Percentiles rank a stretch among this genome's conserved stretches.
Conservation (phyloP, 2,888 invertebrate species). For the Dicyrtomina minuta region DNA sequence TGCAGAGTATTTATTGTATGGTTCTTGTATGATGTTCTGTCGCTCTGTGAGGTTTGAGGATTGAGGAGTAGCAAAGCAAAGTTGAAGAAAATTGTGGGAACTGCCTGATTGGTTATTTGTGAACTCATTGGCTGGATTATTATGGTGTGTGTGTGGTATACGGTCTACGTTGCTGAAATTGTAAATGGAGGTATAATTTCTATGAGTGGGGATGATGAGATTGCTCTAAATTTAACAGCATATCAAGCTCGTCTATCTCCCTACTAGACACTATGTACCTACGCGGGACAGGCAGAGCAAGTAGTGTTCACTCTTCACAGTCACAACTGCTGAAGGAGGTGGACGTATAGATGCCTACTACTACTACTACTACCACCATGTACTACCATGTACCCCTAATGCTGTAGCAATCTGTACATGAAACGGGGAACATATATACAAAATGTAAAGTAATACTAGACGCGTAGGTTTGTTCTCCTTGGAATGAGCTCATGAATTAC, state of each 20-base stretch:
- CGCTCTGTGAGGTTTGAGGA: neutral
- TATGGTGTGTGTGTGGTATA: neutral
- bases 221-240: conserved; percentile 8
- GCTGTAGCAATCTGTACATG: too few relatives aligned
- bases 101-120: conserved; percentile 18
- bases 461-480: conserved; percentile 14
- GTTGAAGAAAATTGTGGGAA: conserved; percentile 21
- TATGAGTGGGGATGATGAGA: conserved; percentile 26
- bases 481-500: conserved; percentile 38
- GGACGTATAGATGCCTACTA: too few relatives aligned
- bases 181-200: conserved; percentile 29
- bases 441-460: conserved; percentile 18
- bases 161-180: conserved; percentile 10
- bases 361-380: too few relatives aligned
- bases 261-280: neutral
- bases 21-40: too few relatives aligned
- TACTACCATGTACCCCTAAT: too few relatives aligned
- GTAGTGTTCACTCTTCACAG: too few relatives aligned
- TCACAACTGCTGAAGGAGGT: too few relatives aligned
- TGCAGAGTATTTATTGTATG: too few relatives aligned
- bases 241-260: too few relatives aligned
- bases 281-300: too few relatives aligned
- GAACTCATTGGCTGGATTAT: conserved; percentile 6
- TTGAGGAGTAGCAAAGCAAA: neutral
- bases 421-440: too few relatives aligned